phyloP scores from a whole-genome alignment of 2,113 vertebrate species.

The Trogon surrucura region DNA sequence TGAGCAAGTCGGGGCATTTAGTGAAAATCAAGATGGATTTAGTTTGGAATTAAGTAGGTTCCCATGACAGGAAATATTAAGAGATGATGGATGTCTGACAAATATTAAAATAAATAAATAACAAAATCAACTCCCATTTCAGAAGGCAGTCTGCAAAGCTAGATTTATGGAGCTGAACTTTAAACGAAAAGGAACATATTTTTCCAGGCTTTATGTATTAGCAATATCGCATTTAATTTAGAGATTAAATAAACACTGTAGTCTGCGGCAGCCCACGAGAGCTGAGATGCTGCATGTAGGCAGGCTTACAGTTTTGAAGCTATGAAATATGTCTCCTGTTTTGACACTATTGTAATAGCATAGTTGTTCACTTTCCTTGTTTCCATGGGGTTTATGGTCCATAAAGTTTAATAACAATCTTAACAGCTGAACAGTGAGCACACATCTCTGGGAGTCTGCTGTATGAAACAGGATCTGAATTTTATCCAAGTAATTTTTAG shows the following conservation, averaged over 20 bases:
- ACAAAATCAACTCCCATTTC: slow-evolving; percentile 29
- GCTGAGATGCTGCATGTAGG: neutral
- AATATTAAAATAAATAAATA: slow-evolving; percentile 25
- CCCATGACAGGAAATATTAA: slow-evolving; percentile 37
- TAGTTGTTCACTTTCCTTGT: slow-evolving; percentile 77
- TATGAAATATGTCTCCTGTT: slow-evolving; percentile 76
- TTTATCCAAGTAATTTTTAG: slow-evolving; percentile 37
- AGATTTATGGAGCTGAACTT: slow-evolving; percentile 51
- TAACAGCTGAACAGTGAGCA: slow-evolving; percentile 78
- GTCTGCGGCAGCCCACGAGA: slow-evolving; percentile 36
- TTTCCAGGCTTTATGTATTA: slow-evolving; percentile 52
- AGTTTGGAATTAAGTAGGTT: slow-evolving; percentile 31
- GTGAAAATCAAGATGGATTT: slow-evolving; percentile 37
- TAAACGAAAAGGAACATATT: slow-evolving; percentile 35
- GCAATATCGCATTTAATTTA: slow-evolving; percentile 44
- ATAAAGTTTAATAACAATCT: slow-evolving; percentile 87
- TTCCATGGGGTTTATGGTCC: slow-evolving; percentile 82
- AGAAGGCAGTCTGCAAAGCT: neutral
- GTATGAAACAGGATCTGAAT: slow-evolving; percentile 46
- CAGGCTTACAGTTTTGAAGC: slow-evolving; percentile 54
- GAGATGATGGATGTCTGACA: slow-evolving; percentile 54
- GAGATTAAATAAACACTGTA: slow-evolving; percentile 47
- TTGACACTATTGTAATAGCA: slow-evolving; percentile 77
- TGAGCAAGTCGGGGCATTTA: neutral
- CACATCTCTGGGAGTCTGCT: slow-evolving; percentile 62